Conservation (phyloP, 2,113 vertebrate genomes). For the Cathartes aura region DNA sequence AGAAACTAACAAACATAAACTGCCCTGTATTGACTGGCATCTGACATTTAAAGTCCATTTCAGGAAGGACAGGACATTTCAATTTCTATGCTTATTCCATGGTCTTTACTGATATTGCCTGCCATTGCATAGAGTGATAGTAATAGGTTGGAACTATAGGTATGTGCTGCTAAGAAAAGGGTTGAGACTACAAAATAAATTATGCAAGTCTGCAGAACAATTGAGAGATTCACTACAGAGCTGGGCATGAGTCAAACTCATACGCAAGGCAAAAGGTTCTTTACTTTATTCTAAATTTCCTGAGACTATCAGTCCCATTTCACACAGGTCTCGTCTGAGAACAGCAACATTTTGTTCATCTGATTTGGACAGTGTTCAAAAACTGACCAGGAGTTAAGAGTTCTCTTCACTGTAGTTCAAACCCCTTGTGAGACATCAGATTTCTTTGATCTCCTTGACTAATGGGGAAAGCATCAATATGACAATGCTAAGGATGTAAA, state of each 20-base stretch:
- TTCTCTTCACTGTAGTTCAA: constrained; percentile 35
- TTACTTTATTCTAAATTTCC: background rate
- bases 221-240: background rate
- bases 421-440: constrained; percentile 40
- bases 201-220: background rate
- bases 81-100: background rate
- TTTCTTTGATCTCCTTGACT: constrained; percentile 54
- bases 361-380: constrained; percentile 39
- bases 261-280: background rate
- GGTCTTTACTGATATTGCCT: background rate
- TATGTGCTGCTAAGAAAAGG: background rate
- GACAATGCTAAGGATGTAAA: constrained; percentile 3
- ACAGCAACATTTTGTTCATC: constrained; percentile 33
- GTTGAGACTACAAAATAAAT: background rate
- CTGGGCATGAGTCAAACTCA: background rate
- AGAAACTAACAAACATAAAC: background rate
- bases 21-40: background rate
- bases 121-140: background rate
- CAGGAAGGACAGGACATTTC: background rate
- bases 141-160: background rate
- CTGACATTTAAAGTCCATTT: background rate
- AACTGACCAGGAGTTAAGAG: constrained; percentile 14
- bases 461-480: background rate
- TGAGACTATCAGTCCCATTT: background rate
- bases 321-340: background rate